Percentiles rank a stretch among this genome's conserved stretches.
phyloP scores from a whole-genome alignment of 2,113 vertebrate species.

The Anarrhichthys ocellatus region DNA sequence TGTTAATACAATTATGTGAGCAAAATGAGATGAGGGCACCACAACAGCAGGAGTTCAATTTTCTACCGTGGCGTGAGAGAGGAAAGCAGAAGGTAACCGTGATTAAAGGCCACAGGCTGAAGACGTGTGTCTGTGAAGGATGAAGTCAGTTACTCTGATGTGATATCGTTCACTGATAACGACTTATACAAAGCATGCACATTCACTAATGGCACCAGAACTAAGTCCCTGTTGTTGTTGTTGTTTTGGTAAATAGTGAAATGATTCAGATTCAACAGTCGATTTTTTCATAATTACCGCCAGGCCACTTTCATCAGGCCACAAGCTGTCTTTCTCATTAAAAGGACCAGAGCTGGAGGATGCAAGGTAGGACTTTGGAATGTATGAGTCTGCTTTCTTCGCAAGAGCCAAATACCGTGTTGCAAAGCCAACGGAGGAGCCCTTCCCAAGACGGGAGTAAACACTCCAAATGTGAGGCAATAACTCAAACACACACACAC shows the following conservation, averaged over 20 bases:
- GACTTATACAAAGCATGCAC: constrained; percentile 7
- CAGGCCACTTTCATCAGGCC: constrained; percentile 35
- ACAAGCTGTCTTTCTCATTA: constrained; percentile 50
- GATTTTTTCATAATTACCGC: constrained; percentile 35
- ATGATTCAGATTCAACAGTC: constrained; percentile 3
- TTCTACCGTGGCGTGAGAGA: not conserved
- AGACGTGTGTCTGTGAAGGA: not conserved
- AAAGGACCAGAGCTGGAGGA: constrained; percentile 36
- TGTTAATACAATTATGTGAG: not conserved
- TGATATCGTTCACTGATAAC: constrained; percentile 2
- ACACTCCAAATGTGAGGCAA: constrained; percentile 26
- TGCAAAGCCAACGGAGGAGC: constrained; percentile 29
- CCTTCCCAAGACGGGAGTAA: constrained; percentile 36
- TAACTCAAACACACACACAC: not conserved
- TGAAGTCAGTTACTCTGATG: not conserved
- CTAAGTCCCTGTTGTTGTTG: not conserved
- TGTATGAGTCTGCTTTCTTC: constrained; percentile 36
- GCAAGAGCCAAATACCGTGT: constrained; percentile 30
- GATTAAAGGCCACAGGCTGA: not conserved
- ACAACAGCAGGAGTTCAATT: not conserved
- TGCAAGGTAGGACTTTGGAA: constrained; percentile 28
- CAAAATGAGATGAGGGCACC: not conserved
- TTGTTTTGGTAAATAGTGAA: constrained; percentile 9
- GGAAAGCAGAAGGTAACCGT: not conserved
- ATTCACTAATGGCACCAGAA: constrained; percentile 5